Conservation (phyloP, 1,140 invertebrate genomes). For the Melitaea cinxia region DNA sequence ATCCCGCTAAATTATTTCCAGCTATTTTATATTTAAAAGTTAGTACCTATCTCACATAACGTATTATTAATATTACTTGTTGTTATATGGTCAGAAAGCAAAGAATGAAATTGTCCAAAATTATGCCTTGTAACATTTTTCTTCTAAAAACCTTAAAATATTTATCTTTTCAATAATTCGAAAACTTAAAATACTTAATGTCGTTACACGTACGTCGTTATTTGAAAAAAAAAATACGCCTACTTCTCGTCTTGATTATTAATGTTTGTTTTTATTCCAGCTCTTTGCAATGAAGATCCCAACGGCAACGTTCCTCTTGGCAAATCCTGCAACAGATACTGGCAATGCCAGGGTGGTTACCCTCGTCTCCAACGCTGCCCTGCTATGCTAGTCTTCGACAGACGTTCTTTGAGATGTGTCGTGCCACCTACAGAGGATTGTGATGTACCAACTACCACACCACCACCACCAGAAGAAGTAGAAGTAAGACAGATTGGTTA, state of each 20-base stretch:
- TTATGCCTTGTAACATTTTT: too few relatives aligned
- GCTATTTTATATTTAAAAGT: not conserved
- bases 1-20: conserved; percentile 10
- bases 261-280: too few relatives aligned
- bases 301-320: conserved; percentile 89
- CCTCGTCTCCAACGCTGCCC: conserved; percentile 94
- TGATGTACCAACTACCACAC: conserved; percentile 89
- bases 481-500: conserved; percentile 55
- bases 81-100: not conserved
- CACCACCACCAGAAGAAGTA: conserved; percentile 83
- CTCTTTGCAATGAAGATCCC: conserved; percentile 94
- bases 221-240: not conserved
- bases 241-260: too few relatives aligned
- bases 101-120: too few relatives aligned
- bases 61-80: not conserved
- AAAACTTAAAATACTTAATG: too few relatives aligned
- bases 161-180: too few relatives aligned
- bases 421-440: conserved; percentile 94
- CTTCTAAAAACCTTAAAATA: too few relatives aligned
- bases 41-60: not conserved
- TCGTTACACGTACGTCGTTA: too few relatives aligned
- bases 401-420: conserved; percentile 90
- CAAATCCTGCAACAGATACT: conserved; percentile 96
- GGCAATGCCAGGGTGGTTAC: conserved; percentile 96
- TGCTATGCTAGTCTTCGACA: conserved; percentile 94